Evolutionary conservation across 2,113 vertebrate genomes (phyloP).

Genomic region (Varanus salvator): DNA sequence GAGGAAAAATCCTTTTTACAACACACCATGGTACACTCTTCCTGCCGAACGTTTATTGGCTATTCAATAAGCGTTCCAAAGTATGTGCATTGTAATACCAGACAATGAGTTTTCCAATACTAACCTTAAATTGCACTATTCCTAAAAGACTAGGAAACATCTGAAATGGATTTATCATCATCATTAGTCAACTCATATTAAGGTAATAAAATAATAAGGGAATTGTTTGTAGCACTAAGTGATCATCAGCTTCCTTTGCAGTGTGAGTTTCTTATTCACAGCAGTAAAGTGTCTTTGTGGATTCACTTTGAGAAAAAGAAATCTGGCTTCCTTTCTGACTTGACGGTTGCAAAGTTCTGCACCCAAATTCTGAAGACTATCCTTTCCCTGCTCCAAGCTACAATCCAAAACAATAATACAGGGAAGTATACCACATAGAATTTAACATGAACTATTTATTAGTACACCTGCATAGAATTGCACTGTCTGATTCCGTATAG

Average conservation of each 20-base stretch:
- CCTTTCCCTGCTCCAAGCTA: background rate
- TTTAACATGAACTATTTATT: too few species aligned
- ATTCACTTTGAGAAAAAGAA: background rate
- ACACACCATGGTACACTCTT: background rate
- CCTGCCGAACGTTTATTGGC: constrained; percentile 11
- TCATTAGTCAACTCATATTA: background rate
- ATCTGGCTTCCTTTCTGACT: background rate
- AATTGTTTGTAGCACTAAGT: background rate
- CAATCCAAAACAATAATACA: too few species aligned
- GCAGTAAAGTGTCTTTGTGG: background rate
- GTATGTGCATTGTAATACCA: background rate
- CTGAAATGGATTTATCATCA: background rate
- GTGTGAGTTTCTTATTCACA: background rate
- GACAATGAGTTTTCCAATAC: background rate
- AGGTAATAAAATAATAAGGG: background rate
- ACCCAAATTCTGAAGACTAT: background rate
- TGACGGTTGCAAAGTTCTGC: background rate
- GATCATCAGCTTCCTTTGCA: background rate
- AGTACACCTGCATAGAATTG: too few species aligned
- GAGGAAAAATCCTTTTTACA: background rate
- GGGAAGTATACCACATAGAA: too few species aligned
- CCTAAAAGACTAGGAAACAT: constrained; percentile 2
- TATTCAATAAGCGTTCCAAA: background rate
- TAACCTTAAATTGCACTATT: background rate
- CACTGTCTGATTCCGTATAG: too few species aligned